Conservation (phyloP, 2,113 vertebrate species). For the Sander lucioperca region DNA sequence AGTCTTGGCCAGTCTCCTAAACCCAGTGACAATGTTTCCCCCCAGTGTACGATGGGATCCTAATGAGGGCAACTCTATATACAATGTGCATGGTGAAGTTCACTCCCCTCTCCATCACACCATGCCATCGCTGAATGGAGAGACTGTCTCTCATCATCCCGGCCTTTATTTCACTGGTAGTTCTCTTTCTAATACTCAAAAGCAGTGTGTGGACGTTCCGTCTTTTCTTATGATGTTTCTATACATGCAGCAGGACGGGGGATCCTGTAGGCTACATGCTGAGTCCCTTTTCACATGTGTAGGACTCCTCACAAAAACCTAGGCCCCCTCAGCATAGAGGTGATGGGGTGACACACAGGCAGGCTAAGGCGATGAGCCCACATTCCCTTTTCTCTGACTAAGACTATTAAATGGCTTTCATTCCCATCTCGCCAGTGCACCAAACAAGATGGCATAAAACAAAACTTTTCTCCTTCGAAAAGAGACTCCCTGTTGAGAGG, state of each 20-base stretch:
- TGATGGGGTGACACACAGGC: conserved; percentile 68
- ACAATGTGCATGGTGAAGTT: conserved; percentile 61
- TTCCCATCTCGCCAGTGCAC: conserved; percentile 63
- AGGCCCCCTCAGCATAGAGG: conserved; percentile 69
- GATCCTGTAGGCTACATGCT: conserved; percentile 76
- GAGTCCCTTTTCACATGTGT: conserved; percentile 74
- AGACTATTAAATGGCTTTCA: conserved; percentile 83
- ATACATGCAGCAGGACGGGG: conserved; percentile 58
- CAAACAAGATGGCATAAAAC: conserved; percentile 78
- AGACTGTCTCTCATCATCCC: conserved; percentile 63
- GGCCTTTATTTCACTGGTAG: conserved; percentile 49
- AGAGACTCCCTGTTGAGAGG: conserved; percentile 67
- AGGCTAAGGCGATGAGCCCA: conserved; percentile 59
- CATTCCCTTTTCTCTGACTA: conserved; percentile 73
- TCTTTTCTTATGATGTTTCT: conserved; percentile 78
- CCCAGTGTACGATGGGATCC: conserved; percentile 63
- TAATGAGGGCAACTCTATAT: conserved; percentile 73
- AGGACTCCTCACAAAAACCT: conserved; percentile 75
- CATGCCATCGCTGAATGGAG: conserved; percentile 60
- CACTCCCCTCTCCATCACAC: conserved; percentile 58
- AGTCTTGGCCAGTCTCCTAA: conserved; percentile 61
- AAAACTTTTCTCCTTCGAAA: conserved; percentile 71
- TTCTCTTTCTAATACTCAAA: conserved; percentile 81
- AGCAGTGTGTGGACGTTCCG: conserved; percentile 72
- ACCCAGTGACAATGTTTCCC: conserved; percentile 62